Percentiles rank a stretch among this genome's conserved stretches.
phyloP scores from a whole-genome alignment of 2,888 invertebrate genomes.

The Lepidochrysops patricia region DNA sequence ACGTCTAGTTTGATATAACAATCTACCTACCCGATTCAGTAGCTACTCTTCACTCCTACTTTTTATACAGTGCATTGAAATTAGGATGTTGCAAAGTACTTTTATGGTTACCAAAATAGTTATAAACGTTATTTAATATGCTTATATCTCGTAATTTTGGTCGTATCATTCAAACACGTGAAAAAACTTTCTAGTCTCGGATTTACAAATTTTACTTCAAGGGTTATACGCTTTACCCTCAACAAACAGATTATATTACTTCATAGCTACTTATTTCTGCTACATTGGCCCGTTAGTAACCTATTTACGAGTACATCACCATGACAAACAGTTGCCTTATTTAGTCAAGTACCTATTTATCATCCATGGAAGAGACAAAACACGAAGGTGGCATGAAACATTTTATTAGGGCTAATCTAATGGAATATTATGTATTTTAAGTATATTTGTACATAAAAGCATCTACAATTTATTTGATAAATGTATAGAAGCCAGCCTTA shows the following conservation, averaged over 20 bases:
- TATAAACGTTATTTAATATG: conserved; percentile 4
- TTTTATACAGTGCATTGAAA: not conserved
- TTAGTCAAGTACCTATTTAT: too few species aligned
- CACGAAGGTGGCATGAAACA: too few species aligned
- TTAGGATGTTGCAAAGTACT: not conserved
- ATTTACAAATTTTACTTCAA: conserved; percentile 44
- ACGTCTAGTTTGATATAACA: too few species aligned
- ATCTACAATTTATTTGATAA: conserved; percentile 4
- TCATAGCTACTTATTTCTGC: not conserved
- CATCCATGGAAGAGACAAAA: too few species aligned
- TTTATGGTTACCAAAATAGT: not conserved
- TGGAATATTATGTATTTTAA: not conserved
- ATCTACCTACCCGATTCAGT: too few species aligned
- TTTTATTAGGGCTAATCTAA: not conserved
- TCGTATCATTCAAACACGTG: conserved; percentile 48
- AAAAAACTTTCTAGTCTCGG: conserved; percentile 69
- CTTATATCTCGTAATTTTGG: conserved; percentile 21
- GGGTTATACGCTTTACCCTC: conserved; percentile 7
- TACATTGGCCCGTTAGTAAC: not conserved
- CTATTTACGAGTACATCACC: too few species aligned
- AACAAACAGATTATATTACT: not conserved
- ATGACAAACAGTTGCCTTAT: too few species aligned
- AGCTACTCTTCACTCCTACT: not conserved
- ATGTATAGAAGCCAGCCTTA: conserved; percentile 14
- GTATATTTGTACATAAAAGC: conserved; percentile 13